These are phyloP conservation scores for Drosophila neonasuta DNA, from an alignment of 2,888 invertebrate genomes.

Conservation along the genomic window DNA sequence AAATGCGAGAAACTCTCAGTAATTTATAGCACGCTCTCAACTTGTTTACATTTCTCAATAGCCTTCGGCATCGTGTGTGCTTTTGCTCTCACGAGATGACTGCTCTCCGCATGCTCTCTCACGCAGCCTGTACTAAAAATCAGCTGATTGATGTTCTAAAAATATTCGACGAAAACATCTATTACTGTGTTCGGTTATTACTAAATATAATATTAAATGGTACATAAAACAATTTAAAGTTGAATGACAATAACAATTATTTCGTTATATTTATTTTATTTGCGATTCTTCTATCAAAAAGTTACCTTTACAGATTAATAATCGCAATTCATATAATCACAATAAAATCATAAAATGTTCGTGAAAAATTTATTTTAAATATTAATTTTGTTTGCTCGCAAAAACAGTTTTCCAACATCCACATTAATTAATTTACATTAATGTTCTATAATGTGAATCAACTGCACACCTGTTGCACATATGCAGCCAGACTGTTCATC, in stretches of 20 bases:
- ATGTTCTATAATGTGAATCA: constrained; percentile 42
- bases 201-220: neutral
- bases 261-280: no score
- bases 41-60: constrained; percentile 63
- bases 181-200: constrained; percentile 5
- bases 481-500: constrained; percentile 53
- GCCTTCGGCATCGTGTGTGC: constrained; percentile 30
- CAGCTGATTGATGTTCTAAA: constrained; percentile 65
- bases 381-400: neutral
- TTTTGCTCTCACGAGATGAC: constrained; percentile 11
- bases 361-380: neutral
- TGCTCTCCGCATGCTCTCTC: constrained; percentile 35
- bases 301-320: no score
- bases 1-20: neutral
- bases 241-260: neutral
- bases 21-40: constrained; percentile 59
- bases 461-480: constrained; percentile 50
- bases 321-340: no score
- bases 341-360: no score
- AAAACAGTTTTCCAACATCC: neutral
- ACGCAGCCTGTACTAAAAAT: constrained; percentile 64
- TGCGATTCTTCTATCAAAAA: no score
- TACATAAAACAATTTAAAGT: no score
- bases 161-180: constrained; percentile 5
- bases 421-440: neutral